phyloP scores from a whole-genome alignment of 2,113 vertebrate species.

The Megaleporinus macrocephalus region DNA sequence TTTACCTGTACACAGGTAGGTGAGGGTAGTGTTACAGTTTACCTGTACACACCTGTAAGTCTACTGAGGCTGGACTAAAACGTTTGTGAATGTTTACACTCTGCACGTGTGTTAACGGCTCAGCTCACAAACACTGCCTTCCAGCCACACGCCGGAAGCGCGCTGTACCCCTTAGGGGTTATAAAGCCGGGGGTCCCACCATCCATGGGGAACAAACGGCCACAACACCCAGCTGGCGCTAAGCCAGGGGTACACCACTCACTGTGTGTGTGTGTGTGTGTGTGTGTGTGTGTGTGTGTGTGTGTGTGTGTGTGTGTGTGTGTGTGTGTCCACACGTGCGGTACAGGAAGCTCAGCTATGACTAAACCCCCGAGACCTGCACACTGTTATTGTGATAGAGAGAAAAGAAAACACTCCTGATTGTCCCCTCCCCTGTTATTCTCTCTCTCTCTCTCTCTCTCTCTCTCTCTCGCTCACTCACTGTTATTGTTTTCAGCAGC shows the following conservation, averaged over 20 bases:
- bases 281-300: constrained; percentile 37
- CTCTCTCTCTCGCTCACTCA: constrained; percentile 47
- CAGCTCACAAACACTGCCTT: constrained; percentile 68
- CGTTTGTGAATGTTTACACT: not conserved
- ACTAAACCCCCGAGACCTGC: constrained; percentile 60
- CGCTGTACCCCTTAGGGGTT: constrained; percentile 55
- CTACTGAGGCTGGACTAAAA: not conserved
- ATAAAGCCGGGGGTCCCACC: constrained; percentile 36
- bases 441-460: constrained; percentile 6
- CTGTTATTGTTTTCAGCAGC: not conserved
- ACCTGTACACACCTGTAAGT: not conserved
- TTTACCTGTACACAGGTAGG: too few species aligned
- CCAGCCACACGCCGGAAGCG: constrained; percentile 58
- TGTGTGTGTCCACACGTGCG: constrained; percentile 15
- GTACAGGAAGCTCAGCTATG: constrained; percentile 68
- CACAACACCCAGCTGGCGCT: constrained; percentile 42
- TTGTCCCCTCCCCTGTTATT: constrained; percentile 41
- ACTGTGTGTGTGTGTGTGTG: constrained; percentile 6
- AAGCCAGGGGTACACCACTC: constrained; percentile 20
- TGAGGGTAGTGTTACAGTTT: too few species aligned
- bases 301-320: constrained; percentile 3
- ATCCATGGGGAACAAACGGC: constrained; percentile 44
- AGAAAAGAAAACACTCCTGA: constrained; percentile 52
- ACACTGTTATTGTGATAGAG: constrained; percentile 31
- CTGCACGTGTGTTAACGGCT: constrained; percentile 57